These are phyloP conservation scores for Carpatolechia fugitivella DNA, from an alignment of 2,888 invertebrate species.

Conservation along the genomic window DNA sequence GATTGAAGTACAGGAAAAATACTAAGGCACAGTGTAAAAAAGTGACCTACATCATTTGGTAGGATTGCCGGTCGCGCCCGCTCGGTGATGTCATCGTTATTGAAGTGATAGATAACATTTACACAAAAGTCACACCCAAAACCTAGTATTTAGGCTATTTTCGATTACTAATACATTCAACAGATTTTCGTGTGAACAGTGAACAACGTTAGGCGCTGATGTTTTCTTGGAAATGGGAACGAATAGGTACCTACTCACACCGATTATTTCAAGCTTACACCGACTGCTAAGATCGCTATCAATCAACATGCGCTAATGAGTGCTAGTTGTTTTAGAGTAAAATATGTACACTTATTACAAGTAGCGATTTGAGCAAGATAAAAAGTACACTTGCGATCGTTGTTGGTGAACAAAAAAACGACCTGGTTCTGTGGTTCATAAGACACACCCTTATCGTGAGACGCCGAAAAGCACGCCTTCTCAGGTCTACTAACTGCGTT, in stretches of 20 bases:
- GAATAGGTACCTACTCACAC: no score
- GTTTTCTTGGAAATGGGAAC: no score
- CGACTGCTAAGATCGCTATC: no score
- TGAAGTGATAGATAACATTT: conserved; percentile 59
- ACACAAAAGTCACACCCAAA: conserved; percentile 66
- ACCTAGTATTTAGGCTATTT: conserved; percentile 8
- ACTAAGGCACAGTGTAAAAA: not conserved
- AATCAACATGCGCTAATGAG: no score
- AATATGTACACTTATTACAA: no score
- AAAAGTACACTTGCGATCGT: conserved; percentile 19
- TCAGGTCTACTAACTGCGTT: conserved; percentile 30
- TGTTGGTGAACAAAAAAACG: conserved; percentile 45
- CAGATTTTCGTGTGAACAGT: not conserved
- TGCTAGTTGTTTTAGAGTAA: no score
- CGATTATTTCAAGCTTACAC: no score
- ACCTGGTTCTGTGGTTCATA: conserved; percentile 42
- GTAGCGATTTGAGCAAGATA: no score
- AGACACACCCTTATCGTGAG: conserved; percentile 67
- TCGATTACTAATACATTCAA: no score
- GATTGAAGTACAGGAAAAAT: not conserved
- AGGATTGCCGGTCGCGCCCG: conserved; percentile 58
- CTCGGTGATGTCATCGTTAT: conserved; percentile 60
- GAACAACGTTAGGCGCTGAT: not conserved
- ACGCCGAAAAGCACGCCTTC: conserved; percentile 32
- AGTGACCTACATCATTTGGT: conserved; percentile 28